Evolutionary conservation across 1,140 invertebrate genomes (phyloP).

Genomic region (Plodia interpunctella): DNA sequence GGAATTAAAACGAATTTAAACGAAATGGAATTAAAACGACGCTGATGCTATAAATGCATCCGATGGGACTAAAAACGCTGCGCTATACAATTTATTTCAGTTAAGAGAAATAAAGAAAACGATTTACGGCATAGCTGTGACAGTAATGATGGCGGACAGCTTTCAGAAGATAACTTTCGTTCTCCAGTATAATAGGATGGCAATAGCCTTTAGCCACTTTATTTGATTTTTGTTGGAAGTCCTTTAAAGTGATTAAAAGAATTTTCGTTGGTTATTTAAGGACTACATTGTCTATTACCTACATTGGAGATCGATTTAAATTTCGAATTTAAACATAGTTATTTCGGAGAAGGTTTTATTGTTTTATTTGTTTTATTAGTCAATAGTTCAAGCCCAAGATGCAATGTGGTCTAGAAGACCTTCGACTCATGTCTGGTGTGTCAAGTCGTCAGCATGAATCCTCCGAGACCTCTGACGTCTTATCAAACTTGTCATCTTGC

Average conservation of each 20-base stretch:
- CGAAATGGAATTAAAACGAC: not conserved
- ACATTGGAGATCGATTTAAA: too few species aligned
- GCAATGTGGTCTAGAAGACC: not conserved
- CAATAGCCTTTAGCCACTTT: not conserved
- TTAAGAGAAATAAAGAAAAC: conserved; percentile 4
- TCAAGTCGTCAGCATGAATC: conserved; percentile 10
- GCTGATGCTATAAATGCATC: not conserved
- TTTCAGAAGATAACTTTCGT: not conserved
- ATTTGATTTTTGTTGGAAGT: not conserved
- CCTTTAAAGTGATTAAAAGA: not conserved
- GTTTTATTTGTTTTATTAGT: too few species aligned
- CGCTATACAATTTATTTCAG: conserved; percentile 1
- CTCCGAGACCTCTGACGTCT: conserved; percentile 15
- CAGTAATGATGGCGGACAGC: not conserved
- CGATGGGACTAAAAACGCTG: not conserved
- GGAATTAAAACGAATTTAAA: too few species aligned
- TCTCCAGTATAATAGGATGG: not conserved
- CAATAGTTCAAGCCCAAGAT: not conserved
- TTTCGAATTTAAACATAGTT: too few species aligned
- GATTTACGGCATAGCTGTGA: not conserved
- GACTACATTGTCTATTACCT: too few species aligned
- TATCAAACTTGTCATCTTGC: conserved; percentile 55
- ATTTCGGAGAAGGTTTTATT: too few species aligned
- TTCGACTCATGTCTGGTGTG: conserved; percentile 8
- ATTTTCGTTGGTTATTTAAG: too few species aligned